Evolutionary conservation across 2,797 vertebrate species (phyloP).

Genomic region (Iguana delicatissima): DNA sequence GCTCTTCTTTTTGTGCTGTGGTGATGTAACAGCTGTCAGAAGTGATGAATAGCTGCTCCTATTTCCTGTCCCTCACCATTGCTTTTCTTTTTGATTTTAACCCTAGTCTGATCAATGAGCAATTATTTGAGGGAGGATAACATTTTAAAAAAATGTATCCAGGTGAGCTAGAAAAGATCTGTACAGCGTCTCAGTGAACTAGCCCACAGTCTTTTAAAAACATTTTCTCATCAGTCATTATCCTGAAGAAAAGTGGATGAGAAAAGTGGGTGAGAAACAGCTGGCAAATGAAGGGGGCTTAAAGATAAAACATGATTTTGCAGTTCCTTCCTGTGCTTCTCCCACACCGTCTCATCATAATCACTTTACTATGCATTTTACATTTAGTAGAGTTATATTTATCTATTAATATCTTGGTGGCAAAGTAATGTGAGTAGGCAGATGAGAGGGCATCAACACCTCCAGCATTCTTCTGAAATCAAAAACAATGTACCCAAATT

Average conservation of each 20-base stretch:
- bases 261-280: not conserved
- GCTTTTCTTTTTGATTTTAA: not conserved
- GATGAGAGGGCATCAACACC: not conserved
- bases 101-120: not conserved
- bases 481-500: not conserved
- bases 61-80: not conserved
- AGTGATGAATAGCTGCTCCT: not conserved
- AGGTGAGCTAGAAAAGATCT: not conserved
- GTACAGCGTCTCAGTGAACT: not conserved
- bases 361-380: not conserved
- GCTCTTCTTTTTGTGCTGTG: not conserved
- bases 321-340: not conserved
- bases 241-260: not conserved
- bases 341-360: not conserved
- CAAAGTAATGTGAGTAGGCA: not conserved
- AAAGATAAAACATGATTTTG: not conserved
- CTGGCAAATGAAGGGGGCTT: not conserved
- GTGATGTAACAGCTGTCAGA: not conserved
- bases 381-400: not conserved
- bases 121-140: not conserved
- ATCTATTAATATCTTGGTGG: not conserved
- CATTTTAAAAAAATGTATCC: not conserved
- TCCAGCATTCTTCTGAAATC: not conserved
- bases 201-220: not conserved
- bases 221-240: not conserved